A percentile compares a stretch with the other conserved stretches of the same genome.
Conservation (phyloP, 2,113 vertebrate species). For the Strix aluco region DNA sequence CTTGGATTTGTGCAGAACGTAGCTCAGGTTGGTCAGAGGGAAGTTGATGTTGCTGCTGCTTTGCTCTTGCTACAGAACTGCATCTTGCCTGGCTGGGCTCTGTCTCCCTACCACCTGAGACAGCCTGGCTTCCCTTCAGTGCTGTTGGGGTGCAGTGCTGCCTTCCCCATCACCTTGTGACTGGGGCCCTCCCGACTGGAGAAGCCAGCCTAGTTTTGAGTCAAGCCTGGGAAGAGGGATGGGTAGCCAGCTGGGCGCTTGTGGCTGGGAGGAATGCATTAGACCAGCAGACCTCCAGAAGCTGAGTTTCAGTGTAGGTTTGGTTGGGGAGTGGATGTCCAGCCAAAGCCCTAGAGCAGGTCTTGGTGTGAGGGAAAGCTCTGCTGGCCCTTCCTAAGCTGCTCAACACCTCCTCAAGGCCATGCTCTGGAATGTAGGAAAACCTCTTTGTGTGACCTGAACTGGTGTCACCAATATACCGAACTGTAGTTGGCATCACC, state of each 20-base stretch:
- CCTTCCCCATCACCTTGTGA: background rate
- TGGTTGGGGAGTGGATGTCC: background rate
- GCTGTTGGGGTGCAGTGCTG: background rate
- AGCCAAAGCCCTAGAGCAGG: background rate
- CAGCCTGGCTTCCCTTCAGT: background rate
- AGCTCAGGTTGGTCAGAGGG: background rate
- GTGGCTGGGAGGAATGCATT: background rate
- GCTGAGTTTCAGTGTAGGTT: background rate
- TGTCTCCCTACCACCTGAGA: background rate
- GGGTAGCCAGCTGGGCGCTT: background rate
- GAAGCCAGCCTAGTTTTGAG: background rate
- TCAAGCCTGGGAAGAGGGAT: background rate
- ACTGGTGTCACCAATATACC: background rate
- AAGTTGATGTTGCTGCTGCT: background rate
- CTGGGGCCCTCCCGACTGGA: background rate
- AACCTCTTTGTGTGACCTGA: background rate
- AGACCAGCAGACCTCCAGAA: background rate
- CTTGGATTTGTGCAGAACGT: accelerated
- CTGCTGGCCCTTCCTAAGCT: background rate
- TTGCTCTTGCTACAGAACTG: background rate
- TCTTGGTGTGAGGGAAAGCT: background rate
- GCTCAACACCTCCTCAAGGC: background rate
- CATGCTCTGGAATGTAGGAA: background rate
- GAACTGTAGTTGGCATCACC: accelerated
- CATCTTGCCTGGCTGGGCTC: background rate